Evolutionary conservation across 2,888 invertebrate species (phyloP).

Genomic region (Drosophila atroscutellata): DNA sequence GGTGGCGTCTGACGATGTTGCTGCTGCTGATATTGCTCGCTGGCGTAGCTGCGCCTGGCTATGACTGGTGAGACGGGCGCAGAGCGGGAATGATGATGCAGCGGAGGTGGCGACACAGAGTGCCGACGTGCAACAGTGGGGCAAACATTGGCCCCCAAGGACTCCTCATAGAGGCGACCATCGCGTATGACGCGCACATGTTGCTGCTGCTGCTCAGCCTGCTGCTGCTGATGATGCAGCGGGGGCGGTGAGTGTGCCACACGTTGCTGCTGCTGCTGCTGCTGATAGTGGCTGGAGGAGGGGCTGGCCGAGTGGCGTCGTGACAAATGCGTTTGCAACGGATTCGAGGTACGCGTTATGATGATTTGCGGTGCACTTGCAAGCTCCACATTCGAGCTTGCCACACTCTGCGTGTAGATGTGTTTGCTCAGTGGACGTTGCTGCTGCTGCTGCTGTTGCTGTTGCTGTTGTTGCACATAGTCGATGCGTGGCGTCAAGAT

Average conservation of each 20-base stretch:
- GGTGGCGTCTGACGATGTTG: constrained; percentile 44
- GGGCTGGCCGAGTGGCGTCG: constrained; percentile 81
- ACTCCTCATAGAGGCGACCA: constrained; percentile 84
- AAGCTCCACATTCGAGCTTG: constrained; percentile 20
- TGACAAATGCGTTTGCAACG: constrained; percentile 59
- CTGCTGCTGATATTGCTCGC: constrained; percentile 72
- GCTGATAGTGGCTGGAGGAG: constrained; percentile 72
- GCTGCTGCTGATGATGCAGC: constrained; percentile 34
- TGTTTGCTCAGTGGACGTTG: constrained; percentile 54
- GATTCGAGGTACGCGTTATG: constrained; percentile 75
- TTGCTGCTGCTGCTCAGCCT: constrained; percentile 57
- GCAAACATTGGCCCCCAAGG: constrained; percentile 31
- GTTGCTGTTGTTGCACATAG: constrained; percentile 73
- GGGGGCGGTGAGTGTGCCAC: constrained; percentile 40
- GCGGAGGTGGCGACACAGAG: constrained; percentile 79
- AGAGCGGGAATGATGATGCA: constrained; percentile 79
- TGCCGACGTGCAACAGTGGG: constrained; percentile 59
- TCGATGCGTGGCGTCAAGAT: constrained; percentile 83
- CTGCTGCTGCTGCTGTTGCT: constrained; percentile 40
- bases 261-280: constrained; percentile 23
- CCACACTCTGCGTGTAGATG: constrained; percentile 57
- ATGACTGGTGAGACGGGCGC: constrained; percentile 77
- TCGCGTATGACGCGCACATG: constrained; percentile 85
- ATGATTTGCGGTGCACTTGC: constrained; percentile 79
- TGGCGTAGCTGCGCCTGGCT: constrained; percentile 55